Evolutionary conservation across 2,113 vertebrate genomes (phyloP).

Genomic region (Paraplagusia blochii): DNA sequence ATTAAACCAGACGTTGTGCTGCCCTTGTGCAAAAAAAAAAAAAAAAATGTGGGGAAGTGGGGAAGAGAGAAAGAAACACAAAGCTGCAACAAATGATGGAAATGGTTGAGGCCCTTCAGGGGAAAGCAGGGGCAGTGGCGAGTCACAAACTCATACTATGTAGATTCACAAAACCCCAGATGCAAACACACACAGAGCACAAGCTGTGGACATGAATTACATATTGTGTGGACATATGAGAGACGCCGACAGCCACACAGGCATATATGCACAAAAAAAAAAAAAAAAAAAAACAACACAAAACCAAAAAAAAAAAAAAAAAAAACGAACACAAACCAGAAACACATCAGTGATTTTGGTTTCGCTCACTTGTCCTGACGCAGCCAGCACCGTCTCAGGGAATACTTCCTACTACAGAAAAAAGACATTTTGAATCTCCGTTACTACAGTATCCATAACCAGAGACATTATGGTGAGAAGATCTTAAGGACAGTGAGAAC

Average conservation of each 20-base stretch:
- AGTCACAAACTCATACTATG: conserved; percentile 30
- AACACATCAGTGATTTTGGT: conserved; percentile 60
- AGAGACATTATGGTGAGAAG: conserved; percentile 33
- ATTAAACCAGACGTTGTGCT: conserved; percentile 72
- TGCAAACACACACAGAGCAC: conserved; percentile 8
- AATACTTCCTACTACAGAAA: conserved; percentile 28
- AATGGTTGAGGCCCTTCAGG: conserved; percentile 57
- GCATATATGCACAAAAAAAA: conserved; percentile 55
- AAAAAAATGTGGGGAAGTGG: not conserved
- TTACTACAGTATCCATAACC: conserved; percentile 33
- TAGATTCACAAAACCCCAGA: conserved; percentile 31
- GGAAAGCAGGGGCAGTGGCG: conserved; percentile 33
- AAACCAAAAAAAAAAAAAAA: conserved; percentile 63
- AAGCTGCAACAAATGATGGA: conserved; percentile 67
- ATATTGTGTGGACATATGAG: conserved; percentile 28
- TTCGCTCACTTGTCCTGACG: conserved; percentile 39
- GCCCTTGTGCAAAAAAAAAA: conserved; percentile 45
- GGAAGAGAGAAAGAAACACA: conserved; percentile 27
- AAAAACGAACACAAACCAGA: conserved; percentile 55
- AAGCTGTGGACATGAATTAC: conserved; percentile 15
- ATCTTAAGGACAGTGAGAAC: conserved; percentile 39
- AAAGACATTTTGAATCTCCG: conserved; percentile 47
- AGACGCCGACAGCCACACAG: conserved; percentile 23
- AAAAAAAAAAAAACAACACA: conserved; percentile 60
- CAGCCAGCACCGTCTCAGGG: conserved; percentile 14